phyloP scores from a whole-genome alignment of 2,797 vertebrate genomes.

The Merluccius polli region DNA sequence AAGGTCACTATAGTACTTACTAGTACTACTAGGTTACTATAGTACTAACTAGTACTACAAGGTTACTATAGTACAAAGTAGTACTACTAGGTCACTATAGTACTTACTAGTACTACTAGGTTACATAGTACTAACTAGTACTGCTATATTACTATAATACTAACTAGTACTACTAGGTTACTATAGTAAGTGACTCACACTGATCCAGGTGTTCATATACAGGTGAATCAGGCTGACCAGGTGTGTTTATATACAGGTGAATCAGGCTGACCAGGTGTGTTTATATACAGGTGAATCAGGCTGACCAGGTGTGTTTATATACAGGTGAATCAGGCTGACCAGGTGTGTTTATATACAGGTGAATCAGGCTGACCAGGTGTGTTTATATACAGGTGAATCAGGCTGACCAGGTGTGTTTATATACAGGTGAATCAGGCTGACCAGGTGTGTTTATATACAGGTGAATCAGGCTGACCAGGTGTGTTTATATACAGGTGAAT shows the following conservation, averaged over 20 bases:
- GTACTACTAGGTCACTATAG: neutral
- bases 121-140: neutral
- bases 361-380: neutral
- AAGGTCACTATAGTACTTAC: no score
- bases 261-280: no score
- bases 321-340: neutral
- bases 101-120: no score
- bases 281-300: neutral
- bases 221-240: neutral
- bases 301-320: neutral
- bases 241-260: neutral
- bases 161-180: neutral
- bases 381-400: neutral
- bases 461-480: neutral
- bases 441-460: neutral
- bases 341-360: slow-evolving; percentile 1
- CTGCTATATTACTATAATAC: no score
- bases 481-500: neutral
- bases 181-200: neutral
- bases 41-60: no score
- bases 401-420: neutral
- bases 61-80: no score
- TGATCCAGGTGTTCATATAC: neutral
- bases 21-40: no score
- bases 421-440: neutral